Base-by-base conservation (phyloP, 64 coral and sea anemone species). In the Acropora yongei region DNA sequence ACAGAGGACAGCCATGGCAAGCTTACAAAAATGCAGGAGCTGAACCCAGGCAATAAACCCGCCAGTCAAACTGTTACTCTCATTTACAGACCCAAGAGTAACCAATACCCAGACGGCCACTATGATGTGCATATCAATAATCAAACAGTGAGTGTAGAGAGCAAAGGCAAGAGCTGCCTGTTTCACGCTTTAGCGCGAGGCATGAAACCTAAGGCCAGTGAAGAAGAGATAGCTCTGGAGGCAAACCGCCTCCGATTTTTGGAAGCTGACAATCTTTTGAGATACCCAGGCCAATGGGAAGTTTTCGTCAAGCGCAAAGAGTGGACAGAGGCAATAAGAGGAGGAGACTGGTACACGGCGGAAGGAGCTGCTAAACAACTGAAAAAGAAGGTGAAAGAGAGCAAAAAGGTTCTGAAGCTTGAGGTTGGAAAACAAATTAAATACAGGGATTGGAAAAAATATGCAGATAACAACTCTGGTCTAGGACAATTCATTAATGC, bases 241-340 rank as follows among this genome's bases (percentile, higher is more conserved):
- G 71, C 71, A 74, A 6, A 74, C 1, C 71, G 71, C 71, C 71
- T 74, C 71, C 13, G 71, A 74, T 74, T 20, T 17, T 17, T 74
- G 30, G 69, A 73, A 39, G 71, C 71, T 41, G 71, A 74, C 71
- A 74, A n/a, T 74, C 71, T 74, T 39, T 20, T 74, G 13, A n/a
- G 30, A 74, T 8, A 74, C 1, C 71, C 71, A 74, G n/a, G n/a
- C 71, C 71, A 74, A 74, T 74, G 71, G 71, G 71, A 74, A 41
- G n/a, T 39, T 74, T 74, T 74, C 30, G 71, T 74, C 71, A 74
- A 74, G 71, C 71, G 71, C 71, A 74, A 74, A 74, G 69, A 74
- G 20, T 74, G 71, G 71, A 74, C 71, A 19, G 71, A 74, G 18
- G 13, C 71, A 74, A 74, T 74, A n/a, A 74, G 71, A 74, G 71